Percentiles rank a stretch among this genome's conserved stretches.
Evolutionary conservation across 2,888 invertebrate genomes (phyloP).

Genomic region (Gasteruption jaculator): DNA sequence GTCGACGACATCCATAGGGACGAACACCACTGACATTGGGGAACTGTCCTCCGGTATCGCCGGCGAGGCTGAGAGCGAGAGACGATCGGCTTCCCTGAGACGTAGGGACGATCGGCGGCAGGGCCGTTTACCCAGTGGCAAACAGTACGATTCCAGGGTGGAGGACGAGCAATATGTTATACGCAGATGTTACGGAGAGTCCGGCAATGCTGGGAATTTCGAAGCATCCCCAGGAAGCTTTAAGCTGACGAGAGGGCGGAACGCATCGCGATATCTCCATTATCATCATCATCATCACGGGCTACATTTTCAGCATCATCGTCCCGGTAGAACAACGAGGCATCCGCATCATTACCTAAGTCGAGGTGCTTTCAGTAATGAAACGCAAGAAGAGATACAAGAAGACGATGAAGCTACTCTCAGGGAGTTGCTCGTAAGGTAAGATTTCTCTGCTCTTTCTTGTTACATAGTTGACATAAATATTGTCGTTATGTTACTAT

Average conservation of each 20-base stretch:
- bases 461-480: too few relatives aligned
- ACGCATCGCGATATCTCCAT: conserved; percentile 30
- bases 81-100: too few relatives aligned
- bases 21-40: too few relatives aligned
- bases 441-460: too few relatives aligned
- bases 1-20: neutral
- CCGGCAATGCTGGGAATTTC: conserved; percentile 41
- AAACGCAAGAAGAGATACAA: conserved; percentile 74
- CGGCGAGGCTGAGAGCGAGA: too few relatives aligned
- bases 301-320: conserved; percentile 25
- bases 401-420: conserved; percentile 85
- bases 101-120: too few relatives aligned
- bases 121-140: too few relatives aligned
- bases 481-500: conserved; percentile 19
- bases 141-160: conserved; percentile 34
- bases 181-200: conserved; percentile 41
- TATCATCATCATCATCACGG: conserved; percentile 33
- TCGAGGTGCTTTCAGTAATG: conserved; percentile 70
- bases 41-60: too few relatives aligned
- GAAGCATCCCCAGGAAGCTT: conserved; percentile 49
- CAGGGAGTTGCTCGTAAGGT: conserved; percentile 93
- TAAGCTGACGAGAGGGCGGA: conserved; percentile 53
- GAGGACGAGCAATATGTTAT: conserved; percentile 47
- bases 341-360: conserved; percentile 50
- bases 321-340: conserved; percentile 37